These are phyloP conservation scores for Polymixis lichenea DNA, from an alignment of 2,888 invertebrate species.

Conservation along the genomic window DNA sequence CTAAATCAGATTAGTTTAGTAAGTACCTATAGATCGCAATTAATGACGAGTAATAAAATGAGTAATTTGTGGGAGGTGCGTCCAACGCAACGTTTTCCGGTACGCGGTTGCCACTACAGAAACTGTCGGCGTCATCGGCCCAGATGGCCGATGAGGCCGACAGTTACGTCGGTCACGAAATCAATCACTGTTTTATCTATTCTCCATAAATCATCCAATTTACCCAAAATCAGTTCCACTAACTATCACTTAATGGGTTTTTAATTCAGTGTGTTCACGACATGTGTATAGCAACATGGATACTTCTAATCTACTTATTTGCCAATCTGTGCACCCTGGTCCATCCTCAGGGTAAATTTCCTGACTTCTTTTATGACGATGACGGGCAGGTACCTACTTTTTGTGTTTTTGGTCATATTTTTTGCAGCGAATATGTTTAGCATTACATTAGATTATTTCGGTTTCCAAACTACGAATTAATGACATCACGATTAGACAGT, in stretches of 20 bases:
- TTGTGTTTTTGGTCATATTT: not conserved
- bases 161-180: not conserved
- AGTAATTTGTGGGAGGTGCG: not conserved
- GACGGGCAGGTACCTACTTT: constrained; percentile 18
- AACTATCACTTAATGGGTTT: constrained; percentile 14
- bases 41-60: not conserved
- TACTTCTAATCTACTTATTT: constrained; percentile 19
- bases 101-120: too few relatives aligned
- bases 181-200: constrained; percentile 6
- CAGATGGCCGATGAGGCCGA: not conserved
- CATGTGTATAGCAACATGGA: constrained; percentile 23
- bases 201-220: constrained; percentile 22
- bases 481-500: too few relatives aligned
- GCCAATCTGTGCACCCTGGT: not conserved
- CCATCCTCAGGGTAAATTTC: not conserved
- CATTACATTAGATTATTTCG: too few relatives aligned
- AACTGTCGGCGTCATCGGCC: too few relatives aligned
- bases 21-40: not conserved
- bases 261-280: constrained; percentile 43
- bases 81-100: too few relatives aligned
- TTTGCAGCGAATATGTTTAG: not conserved
- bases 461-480: too few relatives aligned
- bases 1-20: not conserved
- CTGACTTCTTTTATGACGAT: constrained; percentile 22
- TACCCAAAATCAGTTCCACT: constrained; percentile 26